These are phyloP conservation scores for Hipparchia sbordonii DNA, from an alignment of 2,888 invertebrate genomes.

Conservation along the genomic window DNA sequence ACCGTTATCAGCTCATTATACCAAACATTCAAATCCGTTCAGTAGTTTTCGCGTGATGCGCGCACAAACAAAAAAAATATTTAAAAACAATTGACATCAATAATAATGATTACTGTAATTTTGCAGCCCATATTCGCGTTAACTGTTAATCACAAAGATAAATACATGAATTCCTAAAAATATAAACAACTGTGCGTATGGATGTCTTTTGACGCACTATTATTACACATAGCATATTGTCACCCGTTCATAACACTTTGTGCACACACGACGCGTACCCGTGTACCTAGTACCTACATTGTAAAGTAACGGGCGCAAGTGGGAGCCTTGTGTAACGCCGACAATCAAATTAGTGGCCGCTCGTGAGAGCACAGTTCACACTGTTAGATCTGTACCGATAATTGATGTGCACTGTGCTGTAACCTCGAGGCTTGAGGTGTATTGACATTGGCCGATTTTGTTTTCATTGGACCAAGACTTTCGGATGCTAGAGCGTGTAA, in stretches of 20 bases:
- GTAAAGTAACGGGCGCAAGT: conserved; percentile 58
- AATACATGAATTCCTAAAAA: neutral
- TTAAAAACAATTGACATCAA: neutral
- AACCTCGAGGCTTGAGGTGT: conserved; percentile 31
- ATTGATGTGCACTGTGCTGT: conserved; percentile 48
- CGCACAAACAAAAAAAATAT: no score
- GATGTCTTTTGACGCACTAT: neutral
- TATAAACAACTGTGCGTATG: neutral
- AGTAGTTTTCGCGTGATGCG: no score
- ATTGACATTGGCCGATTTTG: conserved; percentile 44
- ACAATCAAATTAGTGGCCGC: conserved; percentile 68
- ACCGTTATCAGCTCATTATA: no score
- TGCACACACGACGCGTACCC: conserved; percentile 30
- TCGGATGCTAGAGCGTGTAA: neutral
- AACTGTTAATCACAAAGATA: neutral
- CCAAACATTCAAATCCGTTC: no score
- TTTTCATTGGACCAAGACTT: conserved; percentile 27
- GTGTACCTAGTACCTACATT: neutral
- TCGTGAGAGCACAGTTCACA: conserved; percentile 67
- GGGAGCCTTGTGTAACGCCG: conserved; percentile 57
- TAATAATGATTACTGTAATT: no score
- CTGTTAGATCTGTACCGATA: conserved; percentile 59
- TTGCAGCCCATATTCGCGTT: neutral
- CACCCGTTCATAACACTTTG: conserved; percentile 28
- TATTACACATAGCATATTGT: conserved; percentile 23